A percentile compares a stretch with the other conserved stretches of the same genome.
phyloP scores from a whole-genome alignment of 1,140 invertebrate genomes.

The Euglossa dilemma region DNA sequence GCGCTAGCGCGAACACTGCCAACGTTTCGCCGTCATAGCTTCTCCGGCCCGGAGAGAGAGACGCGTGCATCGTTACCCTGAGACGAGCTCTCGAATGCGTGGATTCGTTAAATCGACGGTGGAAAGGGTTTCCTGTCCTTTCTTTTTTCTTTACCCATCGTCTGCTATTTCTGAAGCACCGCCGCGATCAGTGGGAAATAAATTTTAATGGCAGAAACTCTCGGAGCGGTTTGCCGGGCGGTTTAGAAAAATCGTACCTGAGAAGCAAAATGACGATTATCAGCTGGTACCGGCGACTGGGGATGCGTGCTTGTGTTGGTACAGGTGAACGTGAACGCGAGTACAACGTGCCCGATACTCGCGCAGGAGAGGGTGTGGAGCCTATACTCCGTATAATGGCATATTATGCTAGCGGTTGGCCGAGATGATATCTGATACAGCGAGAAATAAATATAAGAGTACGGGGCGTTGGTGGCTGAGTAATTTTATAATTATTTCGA shows the following conservation, averaged over 20 bases:
- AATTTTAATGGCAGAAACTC: conserved; percentile 23
- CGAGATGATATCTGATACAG: conserved; percentile 23
- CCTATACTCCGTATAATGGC: conserved; percentile 21
- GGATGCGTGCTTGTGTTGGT: neutral
- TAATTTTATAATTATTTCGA: neutral
- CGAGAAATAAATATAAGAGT: neutral
- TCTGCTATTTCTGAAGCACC: neutral
- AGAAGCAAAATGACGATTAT: conserved; percentile 40
- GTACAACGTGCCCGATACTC: conserved; percentile 15
- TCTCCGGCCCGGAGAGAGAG: neutral
- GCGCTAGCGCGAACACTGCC: conserved; percentile 30
- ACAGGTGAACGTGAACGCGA: conserved; percentile 26
- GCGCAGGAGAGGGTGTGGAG: conserved; percentile 34
- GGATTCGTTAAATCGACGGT: conserved; percentile 9
- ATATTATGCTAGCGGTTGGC: conserved; percentile 16
- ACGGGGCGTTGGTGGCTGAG: neutral
- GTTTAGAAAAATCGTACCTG: neutral
- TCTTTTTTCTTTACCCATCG: neutral
- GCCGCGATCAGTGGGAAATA: conserved; percentile 1
- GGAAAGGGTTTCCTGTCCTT: neutral
- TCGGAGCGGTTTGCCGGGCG: too few relatives aligned
- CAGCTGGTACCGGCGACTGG: conserved; percentile 4
- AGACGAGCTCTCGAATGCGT: too few relatives aligned
- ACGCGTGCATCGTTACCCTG: neutral
- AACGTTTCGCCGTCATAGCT: conserved; percentile 47